A percentile compares a stretch with the other conserved stretches of the same genome.
These are phyloP conservation scores for Turritopsis dohrnii DNA, from an alignment of 30 jellyfish, hydroid and myxozoan genomes.

Conservation along the genomic window DNA sequence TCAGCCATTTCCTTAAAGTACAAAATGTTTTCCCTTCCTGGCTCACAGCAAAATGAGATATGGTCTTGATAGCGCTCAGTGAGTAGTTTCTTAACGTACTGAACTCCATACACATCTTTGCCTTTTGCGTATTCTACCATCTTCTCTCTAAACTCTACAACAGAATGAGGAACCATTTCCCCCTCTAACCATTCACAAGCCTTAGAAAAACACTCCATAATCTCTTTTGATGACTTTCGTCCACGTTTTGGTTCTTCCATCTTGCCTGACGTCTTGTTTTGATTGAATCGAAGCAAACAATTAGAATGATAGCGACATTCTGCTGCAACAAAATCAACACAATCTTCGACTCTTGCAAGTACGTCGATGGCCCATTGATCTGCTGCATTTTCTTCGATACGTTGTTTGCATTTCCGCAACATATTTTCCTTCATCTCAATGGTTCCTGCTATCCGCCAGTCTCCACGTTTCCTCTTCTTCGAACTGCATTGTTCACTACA, in stretches of 20 bases:
- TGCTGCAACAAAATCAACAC: slow-evolving; percentile 26
- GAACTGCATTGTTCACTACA: not conserved
- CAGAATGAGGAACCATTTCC: not conserved
- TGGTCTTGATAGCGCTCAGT: not conserved
- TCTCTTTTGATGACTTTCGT: not conserved
- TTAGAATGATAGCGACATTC: slow-evolving; percentile 2
- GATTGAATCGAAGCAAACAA: not conserved
- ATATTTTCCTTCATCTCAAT: not conserved
- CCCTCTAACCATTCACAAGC: slow-evolving; percentile 22
- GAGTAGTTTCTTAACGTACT: not conserved
- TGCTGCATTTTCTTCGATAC: not conserved
- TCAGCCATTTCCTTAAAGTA: slow-evolving; percentile 18
- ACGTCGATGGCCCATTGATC: not conserved
- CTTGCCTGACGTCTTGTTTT: not conserved
- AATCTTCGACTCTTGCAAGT: not conserved
- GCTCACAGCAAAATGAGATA: not conserved
- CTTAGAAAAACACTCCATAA: not conserved
- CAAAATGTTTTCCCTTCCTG: not conserved
- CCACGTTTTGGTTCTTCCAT: slow-evolving; percentile 1
- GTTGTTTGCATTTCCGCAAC: not conserved
- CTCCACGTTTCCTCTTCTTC: not conserved
- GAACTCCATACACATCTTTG: not conserved
- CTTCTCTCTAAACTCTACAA: slow-evolving; percentile 12
- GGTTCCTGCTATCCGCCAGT: not conserved
- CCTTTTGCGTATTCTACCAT: not conserved